phyloP scores from a whole-genome alignment of 2,888 invertebrate genomes.

The Archips crataeganus region DNA sequence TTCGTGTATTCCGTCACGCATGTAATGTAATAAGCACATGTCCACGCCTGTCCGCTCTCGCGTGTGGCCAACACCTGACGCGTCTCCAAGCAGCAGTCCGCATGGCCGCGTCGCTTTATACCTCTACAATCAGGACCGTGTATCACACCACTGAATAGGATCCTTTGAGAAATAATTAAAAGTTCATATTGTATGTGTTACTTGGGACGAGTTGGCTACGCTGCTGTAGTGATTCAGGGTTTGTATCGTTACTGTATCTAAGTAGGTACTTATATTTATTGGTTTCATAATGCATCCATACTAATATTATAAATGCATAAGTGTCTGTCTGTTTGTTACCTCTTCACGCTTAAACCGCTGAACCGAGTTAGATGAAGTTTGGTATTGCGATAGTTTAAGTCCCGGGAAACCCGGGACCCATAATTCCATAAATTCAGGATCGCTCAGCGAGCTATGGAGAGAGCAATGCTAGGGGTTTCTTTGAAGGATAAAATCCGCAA shows the following conservation, averaged over 20 bases:
- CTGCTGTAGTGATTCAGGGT: not conserved
- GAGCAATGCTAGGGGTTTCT: too few species aligned
- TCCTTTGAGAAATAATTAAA: slow-evolving; percentile 39
- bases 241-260: not conserved
- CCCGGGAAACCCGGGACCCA: too few species aligned
- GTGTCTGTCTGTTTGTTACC: too few species aligned
- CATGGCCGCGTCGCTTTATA: slow-evolving; percentile 44
- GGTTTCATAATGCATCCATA: too few species aligned
- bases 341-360: too few species aligned
- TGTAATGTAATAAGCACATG: not conserved
- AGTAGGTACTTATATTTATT: too few species aligned
- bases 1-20: not conserved
- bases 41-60: slow-evolving; percentile 32
- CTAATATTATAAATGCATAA: too few species aligned
- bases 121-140: slow-evolving; percentile 38
- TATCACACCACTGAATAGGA: slow-evolving; percentile 38
- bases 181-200: slow-evolving; percentile 17
- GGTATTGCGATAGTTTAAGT: too few species aligned
- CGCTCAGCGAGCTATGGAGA: too few species aligned
- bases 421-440: too few species aligned
- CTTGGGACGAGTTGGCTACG: not conserved
- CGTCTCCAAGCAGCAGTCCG: slow-evolving; percentile 57
- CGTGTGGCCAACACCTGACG: slow-evolving; percentile 42
- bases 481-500: too few species aligned
- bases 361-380: too few species aligned